Base-by-base conservation (phyloP, 2,113 vertebrate species). In the Mus musculus region DNA sequence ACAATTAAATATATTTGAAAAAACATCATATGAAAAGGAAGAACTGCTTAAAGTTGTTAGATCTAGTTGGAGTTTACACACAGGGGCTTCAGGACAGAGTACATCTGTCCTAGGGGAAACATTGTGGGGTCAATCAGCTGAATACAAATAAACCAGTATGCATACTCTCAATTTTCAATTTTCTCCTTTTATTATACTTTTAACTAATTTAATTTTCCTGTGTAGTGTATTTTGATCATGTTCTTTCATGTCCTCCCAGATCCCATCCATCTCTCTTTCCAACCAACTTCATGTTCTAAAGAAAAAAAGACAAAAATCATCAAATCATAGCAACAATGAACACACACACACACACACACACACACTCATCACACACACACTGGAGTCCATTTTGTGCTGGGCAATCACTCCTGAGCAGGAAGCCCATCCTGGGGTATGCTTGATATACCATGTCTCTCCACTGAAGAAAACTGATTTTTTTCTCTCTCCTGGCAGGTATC, bases 1-100 rank as follows among this genome's bases (percentile, higher is more conserved):
- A 20, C 36, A 28, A 75, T 82, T 87, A 96, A 61, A 90, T 52
- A 54, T 49, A 75, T 28, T 90, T 89, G 52, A 80, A 65, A 84
- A 84, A 71, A 28, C 3, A 39, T 78, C 14, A 17, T 72, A 22
- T 24, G 78, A 46, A n/a, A n/a, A 42, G 46, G 67, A 54, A 63
- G 81, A 73, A 17, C 49, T 24, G 36, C 26, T 88, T 61, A 75
- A 92, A 39, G 17, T 65, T 85, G 26, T 86, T 33, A 28, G 52
- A 3, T 39, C 30, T n/a, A 76, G 75, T 16, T 76, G 42, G 14
- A 85, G 22, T 90, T 95, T 77, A 71, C 54, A 56, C 36, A 0
- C 7, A 28, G 2, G 6, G 11, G 7, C 46, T 77, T 87, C 88
- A 73, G 87, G 71, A 54, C 10, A 42, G 42, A 87, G 52, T 13